Base-by-base conservation (phyloP, 2,888 invertebrate genomes). In the Oasisia sp. region DNA sequence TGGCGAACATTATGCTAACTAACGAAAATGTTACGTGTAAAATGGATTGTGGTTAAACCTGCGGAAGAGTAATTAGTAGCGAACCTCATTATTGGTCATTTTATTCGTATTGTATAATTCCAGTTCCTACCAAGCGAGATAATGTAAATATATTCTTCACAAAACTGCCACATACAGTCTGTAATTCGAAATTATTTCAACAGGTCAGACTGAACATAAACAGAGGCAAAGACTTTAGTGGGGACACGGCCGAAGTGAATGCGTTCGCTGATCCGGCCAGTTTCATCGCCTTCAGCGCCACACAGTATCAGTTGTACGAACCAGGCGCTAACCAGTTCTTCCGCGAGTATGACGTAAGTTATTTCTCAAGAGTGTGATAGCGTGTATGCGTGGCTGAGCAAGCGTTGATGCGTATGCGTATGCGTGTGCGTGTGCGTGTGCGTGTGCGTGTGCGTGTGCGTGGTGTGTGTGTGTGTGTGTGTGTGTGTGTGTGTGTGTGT, bases 191-290 rank as follows among this genome's bases (percentile, higher is more conserved):
- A 27, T 74, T 27, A 74, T 74, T 74, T 27, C 5, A 1, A 74
- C 94, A 97, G 96, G 96, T 97, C 91, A 95, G 95, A 92, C 94
- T 97, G 56, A 95, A 95, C 74, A 95, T 99, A 93, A 99, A 99
- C 96, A 98, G 98, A 96, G 98, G 98, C 93, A 99, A 99, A 96
- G 98, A 98, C 92, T 97, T 99, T 93, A 98, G 98, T 0, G 98
- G 98, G 45, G 98, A 98, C 95, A 98, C 98, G 93, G 98, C 99
- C 0, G 99, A 99, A 96, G 98, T 99, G 92, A 98, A 98, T 0
- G 98, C 99, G 93, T 98, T 98, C 95, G 99, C 99, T 27, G 98
- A 99, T 96, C 99, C 99, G 0, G 99, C 99, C 27, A 98, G 99
- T 0, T 98, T 98, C 96, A 98, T 99, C 5, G 93, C 92, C 38